Base-by-base conservation (phyloP, 2,797 vertebrate genomes). In the Aulostomus chinensis region DNA sequence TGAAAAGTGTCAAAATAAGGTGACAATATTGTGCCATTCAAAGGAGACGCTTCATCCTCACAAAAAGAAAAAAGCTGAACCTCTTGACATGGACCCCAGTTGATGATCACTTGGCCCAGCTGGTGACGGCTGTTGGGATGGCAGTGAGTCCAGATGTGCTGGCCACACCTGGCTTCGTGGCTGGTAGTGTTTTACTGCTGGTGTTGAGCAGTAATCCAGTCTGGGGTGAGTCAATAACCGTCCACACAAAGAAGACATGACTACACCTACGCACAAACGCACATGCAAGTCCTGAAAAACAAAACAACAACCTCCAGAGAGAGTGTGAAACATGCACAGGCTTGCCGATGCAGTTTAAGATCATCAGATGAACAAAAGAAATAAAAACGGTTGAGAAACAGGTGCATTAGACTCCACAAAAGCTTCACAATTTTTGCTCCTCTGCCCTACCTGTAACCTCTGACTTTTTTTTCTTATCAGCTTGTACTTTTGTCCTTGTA, bases 201-300 rank as follows among this genome's bases (percentile, higher is more conserved):
- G 17, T 81, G 3, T 62, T 87, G 59, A 73, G 81, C 74, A 76
- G 73, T 73, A 67, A 79, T 68, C 75, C 78, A 4, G 82, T 52
- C n/a, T 67, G 63, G 80, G 89, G 91, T 93, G 89, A 92, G 91
- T 90, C 80, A 79, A 46, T 55, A 17, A 67, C 65, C 66, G 24
- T 41, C 31, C 45, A 49, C 58, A 59, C 42, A 66, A 65, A 70
- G 48, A 50, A 59, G 39, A 53, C 43, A 42, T 31, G 11, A 71
- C 67, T 59, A 50, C 79, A 65, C 73, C 40, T 36, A 35, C 28
- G 26, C 24, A 25, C 24, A 25, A 25, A 6, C 24, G 9, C 24
- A 25, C 24, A 9, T n/a, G n/a, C n/a, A n/a, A n/a, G n/a, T n/a
- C n/a, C n/a, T n/a, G n/a, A n/a, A n/a, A n/a, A n/a, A n/a, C n/a